Conservation (phyloP, 2,113 vertebrate species). For the Lipophrys pholis region DNA sequence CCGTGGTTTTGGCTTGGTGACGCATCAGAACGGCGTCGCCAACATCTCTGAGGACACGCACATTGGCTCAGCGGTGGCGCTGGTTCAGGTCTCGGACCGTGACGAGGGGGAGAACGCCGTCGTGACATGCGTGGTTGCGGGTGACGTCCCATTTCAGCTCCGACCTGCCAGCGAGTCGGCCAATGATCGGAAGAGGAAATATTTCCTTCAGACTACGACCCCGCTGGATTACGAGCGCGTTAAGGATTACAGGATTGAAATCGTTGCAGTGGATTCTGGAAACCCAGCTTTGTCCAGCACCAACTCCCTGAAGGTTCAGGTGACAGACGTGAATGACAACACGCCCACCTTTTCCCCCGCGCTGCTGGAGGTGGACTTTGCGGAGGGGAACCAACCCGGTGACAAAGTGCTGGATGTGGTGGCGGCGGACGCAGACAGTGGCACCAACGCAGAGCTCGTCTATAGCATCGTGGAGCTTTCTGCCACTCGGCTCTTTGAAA, state of each 20-base stretch:
- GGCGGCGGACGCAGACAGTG: conserved; percentile 92
- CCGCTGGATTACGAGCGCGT: conserved; percentile 92
- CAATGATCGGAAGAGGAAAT: conserved; percentile 95
- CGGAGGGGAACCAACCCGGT: conserved; percentile 91
- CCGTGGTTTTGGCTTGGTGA: conserved; percentile 93
- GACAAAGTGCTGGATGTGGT: conserved; percentile 89
- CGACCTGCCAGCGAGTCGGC: conserved; percentile 91
- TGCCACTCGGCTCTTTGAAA: conserved; percentile 87
- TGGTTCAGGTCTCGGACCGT: conserved; percentile 95
- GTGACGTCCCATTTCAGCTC: conserved; percentile 95
- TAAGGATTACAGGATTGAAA: conserved; percentile 94
- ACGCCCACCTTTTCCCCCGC: conserved; percentile 90
- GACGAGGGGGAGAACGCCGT: conserved; percentile 96
- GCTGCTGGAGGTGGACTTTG: conserved; percentile 89
- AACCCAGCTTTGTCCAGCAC: conserved; percentile 97
- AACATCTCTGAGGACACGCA: conserved; percentile 98
- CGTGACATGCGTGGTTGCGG: conserved; percentile 96
- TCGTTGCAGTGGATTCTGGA: conserved; percentile 95
- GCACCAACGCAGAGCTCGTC: conserved; percentile 90
- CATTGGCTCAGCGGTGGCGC: conserved; percentile 92
- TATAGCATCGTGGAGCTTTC: conserved; percentile 89
- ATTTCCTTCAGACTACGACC: conserved; percentile 96
- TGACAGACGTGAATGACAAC: conserved; percentile 95
- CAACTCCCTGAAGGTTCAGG: conserved; percentile 96
- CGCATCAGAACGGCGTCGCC: conserved; percentile 92